Percentiles rank a stretch among this genome's conserved stretches.
These are phyloP conservation scores for Pseudanteris insignis DNA, from an alignment of 2,888 invertebrate species.

Conservation along the genomic window DNA sequence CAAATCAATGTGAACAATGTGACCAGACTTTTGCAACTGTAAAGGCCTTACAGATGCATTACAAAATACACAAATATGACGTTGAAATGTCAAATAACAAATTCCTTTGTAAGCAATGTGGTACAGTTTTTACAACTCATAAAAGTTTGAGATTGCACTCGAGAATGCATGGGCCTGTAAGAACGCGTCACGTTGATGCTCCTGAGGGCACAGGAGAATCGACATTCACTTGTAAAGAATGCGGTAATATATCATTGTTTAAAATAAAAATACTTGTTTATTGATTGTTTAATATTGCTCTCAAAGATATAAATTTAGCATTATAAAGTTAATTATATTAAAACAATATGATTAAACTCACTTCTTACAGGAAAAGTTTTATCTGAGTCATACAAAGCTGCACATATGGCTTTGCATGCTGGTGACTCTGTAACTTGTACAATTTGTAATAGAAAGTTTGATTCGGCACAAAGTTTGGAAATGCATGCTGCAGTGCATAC, in stretches of 20 bases:
- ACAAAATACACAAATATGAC: conserved; percentile 70
- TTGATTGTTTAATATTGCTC: too few relatives aligned
- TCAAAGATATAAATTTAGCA: neutral
- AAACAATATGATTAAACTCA: too few relatives aligned
- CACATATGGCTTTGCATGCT: conserved; percentile 77
- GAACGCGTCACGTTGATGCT: conserved; percentile 68
- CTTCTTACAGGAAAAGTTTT: conserved; percentile 59
- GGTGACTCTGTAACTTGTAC: conserved; percentile 71
- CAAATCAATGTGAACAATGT: conserved; percentile 60
- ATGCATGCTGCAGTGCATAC: conserved; percentile 80
- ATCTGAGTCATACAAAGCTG: conserved; percentile 68
- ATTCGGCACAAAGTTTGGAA: conserved; percentile 72
- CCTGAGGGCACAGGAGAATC: conserved; percentile 60
- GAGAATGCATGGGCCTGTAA: conserved; percentile 78
- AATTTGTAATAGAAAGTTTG: conserved; percentile 79
- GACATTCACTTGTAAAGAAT: conserved; percentile 61
- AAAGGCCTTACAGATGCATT: conserved; percentile 72
- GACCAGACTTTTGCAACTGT: conserved; percentile 62
- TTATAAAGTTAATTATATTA: too few relatives aligned
- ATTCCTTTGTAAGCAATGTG: conserved; percentile 73
- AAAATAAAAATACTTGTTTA: neutral
- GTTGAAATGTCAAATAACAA: conserved; percentile 55
- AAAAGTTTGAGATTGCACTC: conserved; percentile 76
- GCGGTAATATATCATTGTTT: conserved; percentile 54
- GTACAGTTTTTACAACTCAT: conserved; percentile 74